phyloP scores from a whole-genome alignment of 2,888 invertebrate species.

The Keiferia lycopersicella region DNA sequence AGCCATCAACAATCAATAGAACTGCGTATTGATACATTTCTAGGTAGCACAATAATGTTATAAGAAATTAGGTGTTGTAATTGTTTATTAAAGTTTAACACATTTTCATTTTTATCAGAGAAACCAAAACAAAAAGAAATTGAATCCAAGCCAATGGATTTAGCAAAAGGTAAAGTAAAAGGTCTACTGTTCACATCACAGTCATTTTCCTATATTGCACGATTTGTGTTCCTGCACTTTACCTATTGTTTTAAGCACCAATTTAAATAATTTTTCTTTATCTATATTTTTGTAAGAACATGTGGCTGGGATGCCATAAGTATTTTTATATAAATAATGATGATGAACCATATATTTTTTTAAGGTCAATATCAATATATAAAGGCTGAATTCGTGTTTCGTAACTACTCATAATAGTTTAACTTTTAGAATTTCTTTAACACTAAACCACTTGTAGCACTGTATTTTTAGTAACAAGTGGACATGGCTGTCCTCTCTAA shows the following conservation, averaged over 20 bases:
- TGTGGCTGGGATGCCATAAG: background rate
- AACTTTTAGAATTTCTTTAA: too few species aligned
- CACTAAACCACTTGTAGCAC: too few species aligned
- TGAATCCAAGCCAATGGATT: conserved; percentile 46
- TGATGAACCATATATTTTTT: too few species aligned
- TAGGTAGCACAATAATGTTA: background rate
- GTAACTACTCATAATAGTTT: too few species aligned
- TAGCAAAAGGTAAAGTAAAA: conserved; percentile 39
- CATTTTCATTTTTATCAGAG: conserved; percentile 41
- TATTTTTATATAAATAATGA: background rate
- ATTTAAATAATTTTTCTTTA: background rate
- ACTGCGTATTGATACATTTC: too few species aligned
- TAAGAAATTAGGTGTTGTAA: background rate
- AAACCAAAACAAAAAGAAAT: conserved; percentile 38
- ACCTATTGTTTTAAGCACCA: background rate
- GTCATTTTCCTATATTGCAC: background rate
- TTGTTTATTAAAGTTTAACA: background rate
- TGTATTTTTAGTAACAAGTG: too few species aligned
- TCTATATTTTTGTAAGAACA: too few species aligned
- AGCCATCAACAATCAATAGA: too few species aligned
- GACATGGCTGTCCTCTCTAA: too few species aligned
- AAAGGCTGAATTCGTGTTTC: too few species aligned
- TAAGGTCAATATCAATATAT: too few species aligned
- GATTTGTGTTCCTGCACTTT: background rate
- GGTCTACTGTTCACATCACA: background rate